Conservation (phyloP, 1,140 invertebrate genomes). For the Philotrypesis tridentata region DNA sequence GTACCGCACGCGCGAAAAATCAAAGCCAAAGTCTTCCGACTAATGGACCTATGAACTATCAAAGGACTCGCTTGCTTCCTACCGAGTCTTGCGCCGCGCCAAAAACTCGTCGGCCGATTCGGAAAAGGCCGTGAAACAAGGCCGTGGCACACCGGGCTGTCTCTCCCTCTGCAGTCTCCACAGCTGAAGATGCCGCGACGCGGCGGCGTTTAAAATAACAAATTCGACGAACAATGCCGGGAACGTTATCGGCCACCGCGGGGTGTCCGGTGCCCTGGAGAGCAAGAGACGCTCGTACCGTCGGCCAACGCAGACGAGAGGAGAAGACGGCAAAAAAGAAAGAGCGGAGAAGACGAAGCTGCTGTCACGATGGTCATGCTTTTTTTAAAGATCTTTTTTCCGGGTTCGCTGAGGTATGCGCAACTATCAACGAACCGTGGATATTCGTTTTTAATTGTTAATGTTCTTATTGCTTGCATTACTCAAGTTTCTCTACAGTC, state of each 20-base stretch:
- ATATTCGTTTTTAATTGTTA: no score
- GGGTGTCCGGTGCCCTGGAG: conserved; percentile 50
- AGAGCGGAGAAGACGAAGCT: not conserved
- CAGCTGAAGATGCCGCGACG: conserved; percentile 11
- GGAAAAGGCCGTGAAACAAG: not conserved
- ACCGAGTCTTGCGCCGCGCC: not conserved
- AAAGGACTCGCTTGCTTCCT: not conserved
- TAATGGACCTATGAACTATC: not conserved
- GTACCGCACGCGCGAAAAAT: not conserved
- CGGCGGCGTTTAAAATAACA: conserved; percentile 63
- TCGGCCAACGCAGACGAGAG: not conserved
- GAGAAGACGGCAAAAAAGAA: not conserved
- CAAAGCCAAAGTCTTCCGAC: not conserved
- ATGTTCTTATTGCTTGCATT: no score
- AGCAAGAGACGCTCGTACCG: not conserved
- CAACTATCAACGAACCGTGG: no score
- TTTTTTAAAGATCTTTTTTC: not conserved
- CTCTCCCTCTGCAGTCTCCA: no score
- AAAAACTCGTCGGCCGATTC: not conserved
- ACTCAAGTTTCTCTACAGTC: no score
- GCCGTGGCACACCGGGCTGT: not conserved
- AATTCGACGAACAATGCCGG: conserved; percentile 66
- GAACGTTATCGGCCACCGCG: conserved; percentile 65
- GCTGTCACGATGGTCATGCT: no score
- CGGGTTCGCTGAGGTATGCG: no score